Evolutionary conservation across 1,140 invertebrate species (phyloP), one percentile per base, ranked within the genome.

Genomic region (Callitettix versicolor): DNA sequence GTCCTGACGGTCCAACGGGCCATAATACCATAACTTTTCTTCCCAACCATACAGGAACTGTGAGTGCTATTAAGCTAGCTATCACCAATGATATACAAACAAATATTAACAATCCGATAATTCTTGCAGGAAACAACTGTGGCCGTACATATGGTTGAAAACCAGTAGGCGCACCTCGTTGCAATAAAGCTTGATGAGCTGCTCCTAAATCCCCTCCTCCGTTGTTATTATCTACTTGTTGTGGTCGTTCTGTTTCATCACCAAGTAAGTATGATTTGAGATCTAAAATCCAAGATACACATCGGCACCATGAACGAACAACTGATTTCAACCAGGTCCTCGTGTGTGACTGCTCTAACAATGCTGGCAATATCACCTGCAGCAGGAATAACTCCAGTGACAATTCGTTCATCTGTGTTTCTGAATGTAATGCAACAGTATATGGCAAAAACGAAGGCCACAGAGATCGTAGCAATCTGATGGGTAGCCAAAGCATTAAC

Each of bases 311-410:
- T 33, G 82, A 77, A 4, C 85, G 78, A 0, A 98, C 80, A 1
- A 92, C 67, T 11, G 81, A 78, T 70, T 97, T 97, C 14, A 98
- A 69, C 90, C 94, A 96, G 1, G 84, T 85, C 7, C 94, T 75
- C 0, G 93, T 95, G 65, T 98, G 92, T 0, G 90, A 91, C 70
- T 99, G 95, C 67, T 99, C 95, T 36, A 99, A 71, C 42, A 99
- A 74, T 0, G 95, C 93, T 5, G 95, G 95, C 40, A 98, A 73
- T 22, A 99, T 91, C 17, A 98, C 92, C 77, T 85, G 62, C n/a
- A 98, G 73, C 4, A 98, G 70, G 4, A 99, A 71, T 22, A 99
- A 70, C 68, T 99, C 95, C 57, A 98, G 73, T 5, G 93, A 96
- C 0, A 98, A 73, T 72, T 98, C 95, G 71, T 85, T 88, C 12